Evolutionary conservation across 1,140 invertebrate species (phyloP).

Genomic region (Diplogasteroides magnus): DNA sequence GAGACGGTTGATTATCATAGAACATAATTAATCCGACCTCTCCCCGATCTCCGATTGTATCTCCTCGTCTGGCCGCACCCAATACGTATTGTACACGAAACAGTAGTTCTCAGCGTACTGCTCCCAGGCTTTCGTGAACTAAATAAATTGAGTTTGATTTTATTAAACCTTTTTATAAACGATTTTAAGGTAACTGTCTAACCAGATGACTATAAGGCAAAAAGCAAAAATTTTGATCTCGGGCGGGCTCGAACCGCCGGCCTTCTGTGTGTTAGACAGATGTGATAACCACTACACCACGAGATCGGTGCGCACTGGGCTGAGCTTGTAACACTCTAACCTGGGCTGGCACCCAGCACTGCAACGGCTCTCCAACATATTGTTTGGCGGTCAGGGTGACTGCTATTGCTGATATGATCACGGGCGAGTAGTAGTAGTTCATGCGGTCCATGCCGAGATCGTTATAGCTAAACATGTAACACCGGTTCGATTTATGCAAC

Average conservation of each 20-base stretch:
- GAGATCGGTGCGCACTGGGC: background rate
- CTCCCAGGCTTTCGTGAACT: constrained; percentile 57
- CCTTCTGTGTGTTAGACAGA: background rate
- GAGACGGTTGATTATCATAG: too few relatives aligned
- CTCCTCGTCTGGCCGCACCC: constrained; percentile 42
- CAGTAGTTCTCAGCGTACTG: constrained; percentile 56
- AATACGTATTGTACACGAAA: constrained; percentile 56
- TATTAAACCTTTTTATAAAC: too few relatives aligned
- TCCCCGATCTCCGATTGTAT: constrained; percentile 19
- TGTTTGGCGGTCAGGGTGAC: constrained; percentile 39
- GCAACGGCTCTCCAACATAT: constrained; percentile 52
- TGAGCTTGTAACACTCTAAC: constrained; percentile 2
- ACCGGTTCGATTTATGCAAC: background rate
- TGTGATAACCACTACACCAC: background rate
- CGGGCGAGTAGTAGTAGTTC: constrained; percentile 60
- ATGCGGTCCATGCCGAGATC: constrained; percentile 60
- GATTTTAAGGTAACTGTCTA: too few relatives aligned
- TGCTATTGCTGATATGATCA: constrained; percentile 59
- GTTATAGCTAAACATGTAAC: constrained; percentile 39
- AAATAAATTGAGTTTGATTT: too few relatives aligned
- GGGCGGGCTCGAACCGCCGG: background rate
- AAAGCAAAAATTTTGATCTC: background rate
- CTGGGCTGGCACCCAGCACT: constrained; percentile 52
- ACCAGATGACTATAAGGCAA: background rate
- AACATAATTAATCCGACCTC: constrained; percentile 14